These are phyloP conservation scores for Drosophila emarginata DNA, from an alignment of 2,888 invertebrate species.

Conservation along the genomic window DNA sequence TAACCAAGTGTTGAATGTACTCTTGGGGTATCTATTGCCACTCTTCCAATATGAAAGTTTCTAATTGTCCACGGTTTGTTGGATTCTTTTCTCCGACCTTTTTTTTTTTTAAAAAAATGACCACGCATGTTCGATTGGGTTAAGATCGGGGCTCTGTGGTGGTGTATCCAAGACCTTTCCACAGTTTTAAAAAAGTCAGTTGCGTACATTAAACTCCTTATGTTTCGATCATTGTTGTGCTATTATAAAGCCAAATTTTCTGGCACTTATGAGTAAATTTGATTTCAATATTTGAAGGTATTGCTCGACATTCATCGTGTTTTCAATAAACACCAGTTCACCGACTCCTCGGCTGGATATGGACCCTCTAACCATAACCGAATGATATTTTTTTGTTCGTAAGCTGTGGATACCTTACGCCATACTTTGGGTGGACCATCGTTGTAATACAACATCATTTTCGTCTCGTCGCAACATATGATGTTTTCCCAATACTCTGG, in stretches of 20 bases:
- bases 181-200: slow-evolving; percentile 8
- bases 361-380: background rate
- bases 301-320: background rate
- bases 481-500: background rate
- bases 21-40: background rate
- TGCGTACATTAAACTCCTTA: background rate
- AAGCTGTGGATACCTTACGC: no score
- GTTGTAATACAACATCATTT: no score
- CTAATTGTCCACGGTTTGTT: background rate
- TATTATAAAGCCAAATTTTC: no score
- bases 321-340: no score
- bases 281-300: no score
- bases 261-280: no score
- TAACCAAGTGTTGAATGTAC: background rate
- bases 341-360: background rate
- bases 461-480: background rate
- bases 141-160: no score
- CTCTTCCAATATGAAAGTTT: background rate
- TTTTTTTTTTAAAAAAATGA: background rate
- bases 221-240: background rate
- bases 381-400: background rate
- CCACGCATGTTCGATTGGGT: slow-evolving; percentile 8
- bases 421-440: no score
- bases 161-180: slow-evolving; percentile 13
- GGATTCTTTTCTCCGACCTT: background rate